phyloP scores from a whole-genome alignment of 1,140 invertebrate genomes.

The Palaemon carinicauda region DNA sequence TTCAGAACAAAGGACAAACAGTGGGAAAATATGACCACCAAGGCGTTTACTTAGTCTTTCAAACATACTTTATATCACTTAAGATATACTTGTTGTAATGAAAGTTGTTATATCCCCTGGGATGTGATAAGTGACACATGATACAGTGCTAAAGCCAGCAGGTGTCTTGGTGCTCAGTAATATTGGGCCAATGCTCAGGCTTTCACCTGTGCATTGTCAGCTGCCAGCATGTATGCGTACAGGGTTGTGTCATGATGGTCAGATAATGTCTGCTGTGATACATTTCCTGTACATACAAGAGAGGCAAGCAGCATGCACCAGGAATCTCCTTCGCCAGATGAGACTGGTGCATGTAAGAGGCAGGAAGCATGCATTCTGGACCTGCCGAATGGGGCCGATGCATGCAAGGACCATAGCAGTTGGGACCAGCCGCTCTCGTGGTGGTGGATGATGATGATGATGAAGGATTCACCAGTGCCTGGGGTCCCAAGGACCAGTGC shows the following conservation, averaged over 20 bases:
- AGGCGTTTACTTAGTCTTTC: constrained; percentile 58
- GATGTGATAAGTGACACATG: constrained; percentile 52
- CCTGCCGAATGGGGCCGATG: neutral
- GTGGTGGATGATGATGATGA: constrained; percentile 22
- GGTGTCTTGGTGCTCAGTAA: constrained; percentile 52
- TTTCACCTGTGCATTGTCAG: constrained; percentile 52
- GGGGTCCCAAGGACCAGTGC: constrained; percentile 56
- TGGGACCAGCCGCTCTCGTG: constrained; percentile 52
- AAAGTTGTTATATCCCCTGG: constrained; percentile 56
- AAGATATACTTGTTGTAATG: constrained; percentile 57
- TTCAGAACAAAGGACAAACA: constrained; percentile 56
- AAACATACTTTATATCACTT: constrained; percentile 58
- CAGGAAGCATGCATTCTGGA: too few species aligned
- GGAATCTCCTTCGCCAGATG: neutral
- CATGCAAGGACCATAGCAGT: constrained; percentile 47
- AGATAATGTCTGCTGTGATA: constrained; percentile 9
- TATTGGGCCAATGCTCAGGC: constrained; percentile 42
- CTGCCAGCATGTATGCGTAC: constrained; percentile 51
- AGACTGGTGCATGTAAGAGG: neutral
- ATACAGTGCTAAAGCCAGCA: constrained; percentile 56
- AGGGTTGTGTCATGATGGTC: constrained; percentile 34
- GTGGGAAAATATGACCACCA: constrained; percentile 57
- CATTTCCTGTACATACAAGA: constrained; percentile 26
- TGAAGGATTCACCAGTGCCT: constrained; percentile 55
- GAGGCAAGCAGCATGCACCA: constrained; percentile 25